Conservation (phyloP, 2,113 vertebrate genomes). For the Zosterops hypoxanthus region DNA sequence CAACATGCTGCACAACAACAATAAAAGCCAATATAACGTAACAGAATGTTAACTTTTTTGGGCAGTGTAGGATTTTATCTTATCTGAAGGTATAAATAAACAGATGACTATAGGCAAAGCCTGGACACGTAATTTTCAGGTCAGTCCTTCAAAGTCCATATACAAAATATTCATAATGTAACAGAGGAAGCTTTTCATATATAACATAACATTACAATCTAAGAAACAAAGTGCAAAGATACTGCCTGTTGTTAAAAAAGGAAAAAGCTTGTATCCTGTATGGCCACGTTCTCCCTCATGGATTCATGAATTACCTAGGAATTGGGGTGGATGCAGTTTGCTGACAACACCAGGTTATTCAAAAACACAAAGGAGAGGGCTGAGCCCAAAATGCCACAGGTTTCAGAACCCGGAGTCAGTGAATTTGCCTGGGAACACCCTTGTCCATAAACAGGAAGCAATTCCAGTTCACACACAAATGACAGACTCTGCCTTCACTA, state of each 20-base stretch:
- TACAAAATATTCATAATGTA: not conserved
- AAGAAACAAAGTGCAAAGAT: not conserved
- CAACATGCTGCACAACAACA: not conserved
- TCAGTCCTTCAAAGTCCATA: not conserved
- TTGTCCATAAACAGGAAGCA: not conserved
- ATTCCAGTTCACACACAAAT: not conserved
- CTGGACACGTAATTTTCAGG: not conserved
- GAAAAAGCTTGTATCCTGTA: not conserved
- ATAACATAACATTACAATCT: too few relatives aligned
- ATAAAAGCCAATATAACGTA: not conserved
- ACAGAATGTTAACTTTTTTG: not conserved
- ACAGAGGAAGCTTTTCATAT: not conserved
- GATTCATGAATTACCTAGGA: not conserved
- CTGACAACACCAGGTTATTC: not conserved
- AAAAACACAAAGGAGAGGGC: not conserved
- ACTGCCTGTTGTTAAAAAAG: too few relatives aligned
- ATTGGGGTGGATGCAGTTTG: not conserved
- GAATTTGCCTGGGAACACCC: not conserved
- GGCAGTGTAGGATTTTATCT: not conserved
- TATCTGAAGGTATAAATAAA: not conserved
- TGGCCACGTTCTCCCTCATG: not conserved
- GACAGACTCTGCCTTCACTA: not conserved
- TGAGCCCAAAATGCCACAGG: rapidly evolving
- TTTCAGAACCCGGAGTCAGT: not conserved
- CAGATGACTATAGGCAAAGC: not conserved